Conservation (phyloP, 1,140 invertebrate species). For the Arctopsyche grandis region DNA sequence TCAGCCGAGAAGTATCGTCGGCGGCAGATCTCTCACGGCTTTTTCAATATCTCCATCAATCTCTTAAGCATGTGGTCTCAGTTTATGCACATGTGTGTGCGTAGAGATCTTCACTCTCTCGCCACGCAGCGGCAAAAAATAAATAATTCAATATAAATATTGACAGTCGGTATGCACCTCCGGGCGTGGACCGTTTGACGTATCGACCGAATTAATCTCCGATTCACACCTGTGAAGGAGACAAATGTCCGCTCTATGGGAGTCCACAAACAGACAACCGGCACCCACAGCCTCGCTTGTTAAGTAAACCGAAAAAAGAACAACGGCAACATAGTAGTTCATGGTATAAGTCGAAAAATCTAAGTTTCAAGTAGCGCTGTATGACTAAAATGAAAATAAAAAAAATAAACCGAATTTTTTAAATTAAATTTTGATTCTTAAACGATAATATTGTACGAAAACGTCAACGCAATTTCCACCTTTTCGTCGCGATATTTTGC, state of each 20-base stretch:
- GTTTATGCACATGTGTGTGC: background rate
- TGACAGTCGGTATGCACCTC: constrained; percentile 36
- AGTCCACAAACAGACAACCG: constrained; percentile 8
- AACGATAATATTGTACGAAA: too few relatives aligned
- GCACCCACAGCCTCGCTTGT: background rate
- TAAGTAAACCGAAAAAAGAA: too few relatives aligned
- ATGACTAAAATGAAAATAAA: too few relatives aligned
- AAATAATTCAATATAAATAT: constrained; percentile 39
- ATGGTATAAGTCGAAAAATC: too few relatives aligned
- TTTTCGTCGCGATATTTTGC: too few relatives aligned
- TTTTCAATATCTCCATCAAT: constrained; percentile 23
- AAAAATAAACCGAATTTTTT: too few relatives aligned
- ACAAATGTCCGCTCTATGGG: constrained; percentile 33
- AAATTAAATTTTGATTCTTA: too few relatives aligned
- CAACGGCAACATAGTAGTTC: too few relatives aligned
- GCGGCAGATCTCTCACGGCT: constrained; percentile 14
- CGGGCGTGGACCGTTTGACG: constrained; percentile 24
- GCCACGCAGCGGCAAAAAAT: constrained; percentile 20
- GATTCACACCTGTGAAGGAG: constrained; percentile 37
- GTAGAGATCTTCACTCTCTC: background rate
- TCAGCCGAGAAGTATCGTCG: background rate
- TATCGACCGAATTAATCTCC: constrained; percentile 32
- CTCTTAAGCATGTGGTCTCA: constrained; percentile 8
- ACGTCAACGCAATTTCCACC: too few relatives aligned
- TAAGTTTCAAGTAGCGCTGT: too few relatives aligned